Percentiles rank a stretch among this genome's conserved stretches.
These are phyloP conservation scores for Drosophila hamatofila DNA, from an alignment of 2,888 invertebrate genomes.

Conservation along the genomic window DNA sequence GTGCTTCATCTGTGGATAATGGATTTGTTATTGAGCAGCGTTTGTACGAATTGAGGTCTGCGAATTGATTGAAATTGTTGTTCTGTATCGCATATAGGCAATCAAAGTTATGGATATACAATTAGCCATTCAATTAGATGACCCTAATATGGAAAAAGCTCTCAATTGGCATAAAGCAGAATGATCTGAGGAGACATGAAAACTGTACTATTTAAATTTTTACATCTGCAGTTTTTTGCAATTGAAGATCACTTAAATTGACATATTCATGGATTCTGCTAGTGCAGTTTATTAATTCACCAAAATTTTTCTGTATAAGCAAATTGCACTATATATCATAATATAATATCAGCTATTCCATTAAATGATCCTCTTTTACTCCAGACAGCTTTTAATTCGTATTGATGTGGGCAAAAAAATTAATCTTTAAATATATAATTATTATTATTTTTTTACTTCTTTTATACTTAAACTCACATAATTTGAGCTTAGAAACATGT, in stretches of 20 bases:
- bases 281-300: not conserved
- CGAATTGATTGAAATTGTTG: constrained; percentile 48
- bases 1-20: constrained; percentile 56
- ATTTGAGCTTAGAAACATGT: too few relatives aligned
- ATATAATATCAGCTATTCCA: not conserved
- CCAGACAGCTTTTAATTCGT: not conserved
- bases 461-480: too few relatives aligned
- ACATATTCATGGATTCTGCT: not conserved
- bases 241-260: not conserved
- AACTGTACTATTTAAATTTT: not conserved
- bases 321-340: not conserved
- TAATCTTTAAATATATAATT: too few relatives aligned
- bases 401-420: too few relatives aligned
- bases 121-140: constrained; percentile 38
- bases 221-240: not conserved
- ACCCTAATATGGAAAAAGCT: constrained; percentile 12
- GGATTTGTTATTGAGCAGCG: constrained; percentile 68
- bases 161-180: constrained; percentile 13
- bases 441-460: not conserved
- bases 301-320: not conserved
- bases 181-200: not conserved
- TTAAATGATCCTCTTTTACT: not conserved
- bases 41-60: constrained; percentile 53
- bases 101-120: constrained; percentile 57
- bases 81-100: constrained; percentile 26